Evolutionary conservation across 2,888 invertebrate genomes (phyloP), one percentile per base, ranked within the genome.

Genomic region (Campopleginae sp.): DNA sequence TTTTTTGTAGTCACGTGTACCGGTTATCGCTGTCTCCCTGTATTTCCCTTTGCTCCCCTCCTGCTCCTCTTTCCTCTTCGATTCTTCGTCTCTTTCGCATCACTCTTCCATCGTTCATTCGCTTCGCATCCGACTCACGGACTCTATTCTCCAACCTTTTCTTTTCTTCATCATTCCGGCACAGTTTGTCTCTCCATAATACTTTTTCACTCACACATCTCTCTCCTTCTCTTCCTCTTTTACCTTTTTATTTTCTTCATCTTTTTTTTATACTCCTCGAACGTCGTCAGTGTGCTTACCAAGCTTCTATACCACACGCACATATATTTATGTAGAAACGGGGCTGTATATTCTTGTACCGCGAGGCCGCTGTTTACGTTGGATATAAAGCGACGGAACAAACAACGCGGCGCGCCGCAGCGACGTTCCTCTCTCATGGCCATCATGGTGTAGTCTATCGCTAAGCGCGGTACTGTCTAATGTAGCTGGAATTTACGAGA

Each of bases 381-480:
- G 88, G 90, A 91, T 92, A 93, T 93, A 92, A 92, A 93, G 90
- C 90, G 89, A 88, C 76, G 91, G 90, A 92, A 92, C 91, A 92
- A 93, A 93, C 91, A 92, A 89, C 86, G 75, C 17, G 75, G 78
- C 77, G 85, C 80, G 77, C 77, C 68, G 27, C 77, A 74, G 76
- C 83, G 75, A 84, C 86, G 87, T 72, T 81, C 58, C 82, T 80
- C 80, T 77, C 81, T 85, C 87, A 84, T 82, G 85, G 85, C 84
- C 86, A 78, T 80, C 81, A 42, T 74, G 82, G 63, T 77, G 66
- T 38, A 68, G 80, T 75, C 72, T 78, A 61, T 76, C 82, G 79
- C 66, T 71, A 63, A 48, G 70, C 42, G 70, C 42, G 38, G 19
- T 74, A 19, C 51, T 80, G 82, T 81, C 86, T 82, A 81, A 87